Conservation (phyloP, 2,888 invertebrate species). For the Anorthoa munda region DNA sequence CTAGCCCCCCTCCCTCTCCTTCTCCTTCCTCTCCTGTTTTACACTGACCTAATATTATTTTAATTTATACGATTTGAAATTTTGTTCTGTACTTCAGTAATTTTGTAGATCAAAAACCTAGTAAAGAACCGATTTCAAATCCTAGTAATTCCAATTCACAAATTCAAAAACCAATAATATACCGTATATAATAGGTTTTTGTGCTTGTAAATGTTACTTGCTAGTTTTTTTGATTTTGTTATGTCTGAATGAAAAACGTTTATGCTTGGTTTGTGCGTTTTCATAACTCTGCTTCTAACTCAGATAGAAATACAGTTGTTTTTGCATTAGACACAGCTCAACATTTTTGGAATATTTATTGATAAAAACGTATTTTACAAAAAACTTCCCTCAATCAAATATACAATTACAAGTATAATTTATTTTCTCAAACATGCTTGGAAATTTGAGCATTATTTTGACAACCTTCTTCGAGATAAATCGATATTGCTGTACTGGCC, state of each 20-base stretch:
- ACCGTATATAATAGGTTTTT: constrained; percentile 3
- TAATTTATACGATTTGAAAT: too few species aligned
- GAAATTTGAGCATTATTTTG: too few species aligned
- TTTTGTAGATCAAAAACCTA: constrained; percentile 1
- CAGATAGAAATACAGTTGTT: background rate
- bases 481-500: too few species aligned
- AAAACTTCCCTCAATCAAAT: background rate
- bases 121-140: background rate
- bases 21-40: too few species aligned
- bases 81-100: background rate
- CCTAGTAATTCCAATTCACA: constrained; percentile 5
- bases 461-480: too few species aligned
- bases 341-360: background rate
- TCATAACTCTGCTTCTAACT: background rate
- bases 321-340: background rate
- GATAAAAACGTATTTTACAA: background rate
- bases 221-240: background rate
- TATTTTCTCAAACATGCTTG: too few species aligned
- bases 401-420: too few species aligned
- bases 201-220: background rate
- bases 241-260: background rate
- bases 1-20: too few species aligned
- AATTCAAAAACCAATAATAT: constrained; percentile 16
- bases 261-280: constrained; percentile 1
- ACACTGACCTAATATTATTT: too few species aligned